These are phyloP conservation scores for Erebia aethiops DNA, from an alignment of 2,888 invertebrate genomes.

Conservation along the genomic window DNA sequence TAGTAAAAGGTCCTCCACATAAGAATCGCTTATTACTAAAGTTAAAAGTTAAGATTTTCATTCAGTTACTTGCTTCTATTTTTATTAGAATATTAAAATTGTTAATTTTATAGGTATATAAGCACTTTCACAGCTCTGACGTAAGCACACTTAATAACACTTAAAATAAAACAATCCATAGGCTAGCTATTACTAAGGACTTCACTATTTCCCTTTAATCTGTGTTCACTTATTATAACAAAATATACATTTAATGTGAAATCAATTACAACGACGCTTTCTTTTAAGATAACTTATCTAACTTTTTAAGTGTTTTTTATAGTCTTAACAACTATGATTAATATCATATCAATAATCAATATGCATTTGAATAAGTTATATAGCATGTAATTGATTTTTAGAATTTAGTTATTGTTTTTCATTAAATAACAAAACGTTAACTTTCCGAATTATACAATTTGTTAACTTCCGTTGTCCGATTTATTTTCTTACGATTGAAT, in stretches of 20 bases:
- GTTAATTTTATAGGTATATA: neutral
- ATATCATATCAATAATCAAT: neutral
- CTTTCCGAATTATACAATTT: too few species aligned
- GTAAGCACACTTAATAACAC: neutral
- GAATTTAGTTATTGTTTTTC: neutral
- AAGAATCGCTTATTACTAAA: too few species aligned
- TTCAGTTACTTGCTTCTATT: too few species aligned
- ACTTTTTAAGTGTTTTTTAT: slow-evolving; percentile 14
- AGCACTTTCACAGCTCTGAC: neutral
- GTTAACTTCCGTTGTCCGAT: too few species aligned
- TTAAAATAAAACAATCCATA: neutral
- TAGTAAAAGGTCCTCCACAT: too few species aligned
- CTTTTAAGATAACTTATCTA: slow-evolving; percentile 4
- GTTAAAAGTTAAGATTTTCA: too few species aligned
- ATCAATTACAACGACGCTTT: neutral
- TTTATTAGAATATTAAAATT: too few species aligned
- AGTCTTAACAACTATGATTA: neutral
- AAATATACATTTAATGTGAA: neutral
- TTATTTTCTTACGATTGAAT: too few species aligned
- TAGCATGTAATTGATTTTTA: neutral
- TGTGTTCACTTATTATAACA: slow-evolving; percentile 2
- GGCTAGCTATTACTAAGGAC: neutral
- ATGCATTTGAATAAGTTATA: neutral
- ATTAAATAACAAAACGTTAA: neutral
- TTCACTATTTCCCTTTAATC: neutral